These are phyloP conservation scores for Anabas testudineus DNA, from an alignment of 2,797 vertebrate genomes.

Conservation along the genomic window DNA sequence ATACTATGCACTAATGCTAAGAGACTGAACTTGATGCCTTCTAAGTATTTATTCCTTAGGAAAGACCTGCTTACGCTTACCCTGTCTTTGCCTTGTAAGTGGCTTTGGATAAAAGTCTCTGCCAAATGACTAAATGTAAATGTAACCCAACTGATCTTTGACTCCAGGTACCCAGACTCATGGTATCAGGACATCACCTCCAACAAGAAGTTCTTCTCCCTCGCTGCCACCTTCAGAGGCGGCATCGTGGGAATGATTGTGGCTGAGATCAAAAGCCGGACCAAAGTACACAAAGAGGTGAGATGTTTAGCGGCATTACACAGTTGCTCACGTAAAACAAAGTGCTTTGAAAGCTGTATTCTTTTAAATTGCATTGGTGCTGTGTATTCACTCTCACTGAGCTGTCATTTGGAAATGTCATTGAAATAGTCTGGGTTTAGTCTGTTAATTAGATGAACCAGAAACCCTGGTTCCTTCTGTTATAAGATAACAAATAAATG, in stretches of 20 bases:
- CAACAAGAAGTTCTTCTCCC: slow-evolving; percentile 99
- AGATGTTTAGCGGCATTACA: neutral
- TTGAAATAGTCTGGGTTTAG: slow-evolving; percentile 64
- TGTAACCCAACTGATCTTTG: slow-evolving; percentile 10
- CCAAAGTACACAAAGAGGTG: slow-evolving; percentile 99
- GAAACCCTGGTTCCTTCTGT: slow-evolving; percentile 11
- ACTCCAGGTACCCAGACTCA: slow-evolving; percentile 96
- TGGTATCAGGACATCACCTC: slow-evolving; percentile 99
- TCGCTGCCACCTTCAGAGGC: slow-evolving; percentile 95
- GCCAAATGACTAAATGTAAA: no score
- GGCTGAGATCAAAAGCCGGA: slow-evolving; percentile 98
- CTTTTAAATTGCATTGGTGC: neutral
- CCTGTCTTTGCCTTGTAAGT: no score
- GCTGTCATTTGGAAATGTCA: slow-evolving; percentile 19
- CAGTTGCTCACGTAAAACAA: neutral
- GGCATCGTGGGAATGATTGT: slow-evolving; percentile 99
- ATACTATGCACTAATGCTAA: no score
- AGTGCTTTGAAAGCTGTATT: neutral
- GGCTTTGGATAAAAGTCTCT: no score
- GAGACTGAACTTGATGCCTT: no score
- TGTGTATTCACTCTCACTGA: neutral
- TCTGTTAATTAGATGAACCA: slow-evolving; percentile 55
- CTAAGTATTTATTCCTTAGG: no score
- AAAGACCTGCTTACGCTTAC: no score
- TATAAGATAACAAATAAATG: neutral